Evolutionary conservation across 2,888 invertebrate species (phyloP).

Genomic region (Caenorhabditis angaria): DNA sequence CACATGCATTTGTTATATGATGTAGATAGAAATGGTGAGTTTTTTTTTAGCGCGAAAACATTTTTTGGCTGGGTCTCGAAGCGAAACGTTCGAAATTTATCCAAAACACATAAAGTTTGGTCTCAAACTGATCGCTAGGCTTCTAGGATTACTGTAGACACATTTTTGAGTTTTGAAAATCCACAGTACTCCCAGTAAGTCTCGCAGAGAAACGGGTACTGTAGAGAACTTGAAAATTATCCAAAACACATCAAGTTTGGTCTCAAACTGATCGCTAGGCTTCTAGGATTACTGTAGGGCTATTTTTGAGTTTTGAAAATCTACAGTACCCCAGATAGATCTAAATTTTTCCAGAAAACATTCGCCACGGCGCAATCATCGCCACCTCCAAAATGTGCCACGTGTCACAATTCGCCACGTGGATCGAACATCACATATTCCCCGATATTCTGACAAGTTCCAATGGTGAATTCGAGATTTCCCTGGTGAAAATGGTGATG

Average conservation of each 20-base stretch:
- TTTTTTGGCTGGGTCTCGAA: background rate
- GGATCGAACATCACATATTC: slow-evolving; percentile 30
- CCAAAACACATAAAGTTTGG: background rate
- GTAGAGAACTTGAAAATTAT: too few relatives aligned
- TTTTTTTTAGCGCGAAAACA: background rate
- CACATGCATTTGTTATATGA: slow-evolving; percentile 34
- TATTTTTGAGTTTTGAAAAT: background rate
- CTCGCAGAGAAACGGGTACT: background rate
- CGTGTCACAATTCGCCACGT: slow-evolving; percentile 22
- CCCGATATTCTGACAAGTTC: slow-evolving; percentile 18
- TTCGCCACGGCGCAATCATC: slow-evolving; percentile 35
- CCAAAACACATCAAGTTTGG: too few relatives aligned
- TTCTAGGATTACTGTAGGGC: too few relatives aligned
- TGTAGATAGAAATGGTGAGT: slow-evolving; percentile 6
- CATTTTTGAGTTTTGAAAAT: background rate
- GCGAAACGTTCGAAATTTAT: background rate
- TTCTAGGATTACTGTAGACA: background rate
- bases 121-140: background rate
- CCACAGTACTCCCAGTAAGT: background rate
- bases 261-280: background rate
- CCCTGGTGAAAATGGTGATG: slow-evolving; percentile 18
- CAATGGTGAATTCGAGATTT: slow-evolving; percentile 34
- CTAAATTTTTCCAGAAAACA: slow-evolving; percentile 12
- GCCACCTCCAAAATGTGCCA: slow-evolving; percentile 18
- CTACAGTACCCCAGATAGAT: background rate